phyloP scores from a whole-genome alignment of 2,888 invertebrate genomes.

The Netelia inedita region DNA sequence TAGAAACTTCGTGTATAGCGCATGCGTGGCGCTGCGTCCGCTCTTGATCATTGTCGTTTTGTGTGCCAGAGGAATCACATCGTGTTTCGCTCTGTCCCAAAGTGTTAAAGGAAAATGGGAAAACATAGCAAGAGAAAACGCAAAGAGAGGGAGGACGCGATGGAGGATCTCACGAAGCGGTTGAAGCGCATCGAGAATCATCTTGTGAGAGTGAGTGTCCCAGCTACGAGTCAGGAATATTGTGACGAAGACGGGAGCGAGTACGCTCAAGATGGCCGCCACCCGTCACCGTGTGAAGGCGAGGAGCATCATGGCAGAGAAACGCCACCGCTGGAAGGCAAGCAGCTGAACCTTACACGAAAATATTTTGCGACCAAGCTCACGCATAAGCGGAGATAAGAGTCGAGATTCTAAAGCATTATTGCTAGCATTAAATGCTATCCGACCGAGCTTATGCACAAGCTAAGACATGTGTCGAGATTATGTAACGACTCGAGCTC shows the following conservation, averaged over 20 bases:
- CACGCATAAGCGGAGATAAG: constrained; percentile 14
- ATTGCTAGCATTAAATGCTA: not conserved
- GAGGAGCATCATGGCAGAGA: constrained; percentile 13
- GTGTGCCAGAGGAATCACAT: constrained; percentile 19
- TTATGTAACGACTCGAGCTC: constrained; percentile 15
- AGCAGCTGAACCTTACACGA: constrained; percentile 8
- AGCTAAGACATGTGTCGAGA: constrained; percentile 16
- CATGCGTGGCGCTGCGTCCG: constrained; percentile 17
- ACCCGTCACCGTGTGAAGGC: constrained; percentile 4
- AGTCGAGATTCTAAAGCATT: constrained; percentile 8
- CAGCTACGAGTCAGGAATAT: constrained; percentile 16
- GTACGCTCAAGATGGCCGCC: constrained; percentile 20
- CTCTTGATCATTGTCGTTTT: constrained; percentile 13
- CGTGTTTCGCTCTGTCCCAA: constrained; percentile 16
- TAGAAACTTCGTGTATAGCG: constrained; percentile 25
- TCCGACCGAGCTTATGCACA: constrained; percentile 5
- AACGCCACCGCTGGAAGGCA: constrained; percentile 7
- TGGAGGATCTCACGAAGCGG: constrained; percentile 14
- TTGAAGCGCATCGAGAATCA: constrained; percentile 8
- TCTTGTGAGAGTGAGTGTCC: constrained; percentile 12
- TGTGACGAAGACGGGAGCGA: constrained; percentile 2
- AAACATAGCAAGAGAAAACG: constrained; percentile 23
- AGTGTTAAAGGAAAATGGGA: constrained; percentile 10
- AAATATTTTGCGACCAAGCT: constrained; percentile 6
- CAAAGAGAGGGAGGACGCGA: constrained; percentile 12